These are phyloP conservation scores for Meteorus cinctellus DNA, from an alignment of 2,888 invertebrate genomes.

Conservation along the genomic window DNA sequence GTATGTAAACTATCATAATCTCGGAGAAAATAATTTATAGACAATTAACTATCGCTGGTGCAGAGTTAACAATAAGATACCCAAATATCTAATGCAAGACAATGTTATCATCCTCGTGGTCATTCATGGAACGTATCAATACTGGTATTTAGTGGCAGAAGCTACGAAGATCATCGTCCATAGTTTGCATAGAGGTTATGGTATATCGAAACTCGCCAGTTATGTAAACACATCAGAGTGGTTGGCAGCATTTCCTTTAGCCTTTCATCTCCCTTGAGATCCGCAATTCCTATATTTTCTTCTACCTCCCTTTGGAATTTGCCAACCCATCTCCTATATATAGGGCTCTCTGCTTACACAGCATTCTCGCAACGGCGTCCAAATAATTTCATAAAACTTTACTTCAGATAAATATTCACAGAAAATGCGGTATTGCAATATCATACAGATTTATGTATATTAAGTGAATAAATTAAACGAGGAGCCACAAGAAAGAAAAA, in stretches of 20 bases:
- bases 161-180: slow-evolving; percentile 22
- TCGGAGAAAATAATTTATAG: no score
- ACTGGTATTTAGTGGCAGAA: background rate
- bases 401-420: background rate
- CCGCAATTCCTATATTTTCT: background rate
- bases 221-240: slow-evolving; percentile 32
- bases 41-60: no score
- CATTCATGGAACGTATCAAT: slow-evolving; percentile 2
- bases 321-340: background rate
- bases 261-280: slow-evolving; percentile 1
- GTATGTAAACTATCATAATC: no score
- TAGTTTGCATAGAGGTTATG: slow-evolving; percentile 7
- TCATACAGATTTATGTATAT: background rate
- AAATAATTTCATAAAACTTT: slow-evolving; percentile 8
- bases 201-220: slow-evolving; percentile 27
- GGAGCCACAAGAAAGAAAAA: background rate
- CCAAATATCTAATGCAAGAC: no score
- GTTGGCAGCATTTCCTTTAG: background rate
- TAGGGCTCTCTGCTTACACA: background rate
- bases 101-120: background rate
- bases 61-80: no score
- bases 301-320: background rate
- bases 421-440: background rate
- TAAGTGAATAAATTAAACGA: background rate
- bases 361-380: background rate